phyloP scores from a whole-genome alignment of 2,797 vertebrate genomes.

The Micropoecilia bifurca region DNA sequence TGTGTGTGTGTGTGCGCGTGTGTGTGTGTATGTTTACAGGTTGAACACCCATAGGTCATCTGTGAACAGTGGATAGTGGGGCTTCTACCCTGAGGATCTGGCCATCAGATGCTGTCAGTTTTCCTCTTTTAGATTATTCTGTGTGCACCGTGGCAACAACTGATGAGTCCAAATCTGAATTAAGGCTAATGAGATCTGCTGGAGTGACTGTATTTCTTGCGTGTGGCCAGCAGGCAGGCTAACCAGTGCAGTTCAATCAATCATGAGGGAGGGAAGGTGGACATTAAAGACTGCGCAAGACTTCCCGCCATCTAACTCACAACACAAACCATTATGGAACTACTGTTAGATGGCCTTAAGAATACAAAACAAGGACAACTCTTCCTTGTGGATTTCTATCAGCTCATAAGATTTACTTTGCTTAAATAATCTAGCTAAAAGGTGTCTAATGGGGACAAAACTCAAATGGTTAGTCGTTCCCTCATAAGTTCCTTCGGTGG shows the following conservation, averaged over 20 bases:
- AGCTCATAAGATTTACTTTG: not conserved
- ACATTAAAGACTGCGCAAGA: slow-evolving; percentile 37
- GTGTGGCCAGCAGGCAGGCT: slow-evolving; percentile 44
- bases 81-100: slow-evolving; percentile 2
- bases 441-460: slow-evolving; percentile 2
- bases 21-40: slow-evolving; percentile 22
- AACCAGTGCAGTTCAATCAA: slow-evolving; percentile 46
- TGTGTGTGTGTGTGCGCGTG: no score
- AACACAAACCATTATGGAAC: slow-evolving; percentile 37
- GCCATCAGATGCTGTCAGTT: slow-evolving; percentile 50
- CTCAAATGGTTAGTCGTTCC: not conserved
- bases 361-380: slow-evolving; percentile 24
- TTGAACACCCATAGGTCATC: slow-evolving; percentile 32
- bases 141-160: slow-evolving; percentile 26
- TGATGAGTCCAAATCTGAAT: slow-evolving; percentile 36
- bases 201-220: slow-evolving; percentile 41
- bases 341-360: slow-evolving; percentile 14
- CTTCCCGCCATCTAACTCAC: slow-evolving; percentile 14
- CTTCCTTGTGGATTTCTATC: slow-evolving; percentile 16
- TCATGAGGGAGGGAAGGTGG: slow-evolving; percentile 40
- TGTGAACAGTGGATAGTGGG: slow-evolving; percentile 1
- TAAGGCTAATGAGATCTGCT: slow-evolving; percentile 53
- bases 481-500: slow-evolving; percentile 35
- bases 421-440: not conserved
- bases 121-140: slow-evolving; percentile 37